A percentile compares a stretch with the other conserved stretches of the same genome.
phyloP scores from a whole-genome alignment of 1,140 invertebrate species.

The Drosophila kepulauana region DNA sequence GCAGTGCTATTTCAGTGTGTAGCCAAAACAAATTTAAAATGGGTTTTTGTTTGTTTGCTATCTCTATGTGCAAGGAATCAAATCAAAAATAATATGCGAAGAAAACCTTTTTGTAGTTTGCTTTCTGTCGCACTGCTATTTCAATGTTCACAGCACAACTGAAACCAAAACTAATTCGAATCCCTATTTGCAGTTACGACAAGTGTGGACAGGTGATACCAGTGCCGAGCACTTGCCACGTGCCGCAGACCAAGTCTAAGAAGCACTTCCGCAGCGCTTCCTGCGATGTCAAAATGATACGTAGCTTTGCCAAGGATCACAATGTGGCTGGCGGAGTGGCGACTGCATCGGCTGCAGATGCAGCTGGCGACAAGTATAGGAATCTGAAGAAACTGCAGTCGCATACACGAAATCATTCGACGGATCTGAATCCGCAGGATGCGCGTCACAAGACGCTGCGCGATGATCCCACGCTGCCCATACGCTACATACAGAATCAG shows the following conservation, averaged over 20 bases:
- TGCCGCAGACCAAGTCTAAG: constrained; percentile 80
- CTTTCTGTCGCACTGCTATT: too few relatives aligned
- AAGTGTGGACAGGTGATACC: constrained; percentile 74
- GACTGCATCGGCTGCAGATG: constrained; percentile 46
- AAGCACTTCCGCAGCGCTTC: constrained; percentile 84
- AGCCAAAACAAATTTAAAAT: too few relatives aligned
- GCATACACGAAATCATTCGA: constrained; percentile 85
- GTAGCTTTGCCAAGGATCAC: constrained; percentile 81
- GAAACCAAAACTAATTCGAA: not conserved
- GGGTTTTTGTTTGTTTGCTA: too few relatives aligned
- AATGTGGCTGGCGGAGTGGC: constrained; percentile 52
- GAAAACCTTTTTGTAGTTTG: too few relatives aligned
- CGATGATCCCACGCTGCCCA: constrained; percentile 66
- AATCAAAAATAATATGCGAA: too few relatives aligned
- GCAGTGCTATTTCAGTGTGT: too few relatives aligned
- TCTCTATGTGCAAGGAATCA: too few relatives aligned
- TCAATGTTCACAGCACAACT: too few relatives aligned
- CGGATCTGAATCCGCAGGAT: constrained; percentile 75
- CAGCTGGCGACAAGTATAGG: constrained; percentile 68
- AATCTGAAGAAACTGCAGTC: constrained; percentile 81
- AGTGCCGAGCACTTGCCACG: constrained; percentile 41
- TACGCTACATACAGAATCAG: constrained; percentile 83
- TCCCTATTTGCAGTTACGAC: constrained; percentile 64
- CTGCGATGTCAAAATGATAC: constrained; percentile 84
- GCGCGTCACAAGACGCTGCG: constrained; percentile 74